phyloP scores from a whole-genome alignment of 2,888 invertebrate species.

The Limnephilus lunatus region DNA sequence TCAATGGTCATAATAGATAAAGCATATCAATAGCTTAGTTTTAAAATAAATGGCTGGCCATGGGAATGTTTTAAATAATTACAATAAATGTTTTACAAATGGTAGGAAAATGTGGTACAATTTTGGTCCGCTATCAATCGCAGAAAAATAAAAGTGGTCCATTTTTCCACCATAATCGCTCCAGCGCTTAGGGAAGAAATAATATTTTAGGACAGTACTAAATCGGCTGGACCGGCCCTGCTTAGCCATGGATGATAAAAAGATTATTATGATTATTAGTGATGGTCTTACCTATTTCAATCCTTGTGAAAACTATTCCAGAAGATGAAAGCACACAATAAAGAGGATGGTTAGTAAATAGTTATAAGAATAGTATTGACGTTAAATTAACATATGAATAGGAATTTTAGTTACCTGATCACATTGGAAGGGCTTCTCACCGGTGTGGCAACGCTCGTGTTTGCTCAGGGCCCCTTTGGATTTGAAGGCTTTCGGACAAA shows the following conservation, averaged over 20 bases:
- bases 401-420: slow-evolving; percentile 74
- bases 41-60: no score
- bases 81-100: no score
- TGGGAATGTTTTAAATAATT: no score
- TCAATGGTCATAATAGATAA: no score
- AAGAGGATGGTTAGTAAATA: not conserved
- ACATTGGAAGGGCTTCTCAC: slow-evolving; percentile 83
- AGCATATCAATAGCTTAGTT: no score
- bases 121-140: no score
- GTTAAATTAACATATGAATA: slow-evolving; percentile 58
- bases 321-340: not conserved
- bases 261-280: not conserved
- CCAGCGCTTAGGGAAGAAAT: no score
- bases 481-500: slow-evolving; percentile 85
- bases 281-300: not conserved
- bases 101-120: no score
- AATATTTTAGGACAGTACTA: no score
- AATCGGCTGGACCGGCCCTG: no score
- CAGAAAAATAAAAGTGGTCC: no score
- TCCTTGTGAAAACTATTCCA: not conserved
- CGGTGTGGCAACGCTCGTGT: slow-evolving; percentile 81
- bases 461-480: slow-evolving; percentile 87
- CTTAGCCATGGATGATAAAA: not conserved
- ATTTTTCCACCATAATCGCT: no score
- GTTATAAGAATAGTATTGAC: not conserved